Evolutionary conservation across 2,797 vertebrate genomes (phyloP).

Genomic region (Balearica regulorum): DNA sequence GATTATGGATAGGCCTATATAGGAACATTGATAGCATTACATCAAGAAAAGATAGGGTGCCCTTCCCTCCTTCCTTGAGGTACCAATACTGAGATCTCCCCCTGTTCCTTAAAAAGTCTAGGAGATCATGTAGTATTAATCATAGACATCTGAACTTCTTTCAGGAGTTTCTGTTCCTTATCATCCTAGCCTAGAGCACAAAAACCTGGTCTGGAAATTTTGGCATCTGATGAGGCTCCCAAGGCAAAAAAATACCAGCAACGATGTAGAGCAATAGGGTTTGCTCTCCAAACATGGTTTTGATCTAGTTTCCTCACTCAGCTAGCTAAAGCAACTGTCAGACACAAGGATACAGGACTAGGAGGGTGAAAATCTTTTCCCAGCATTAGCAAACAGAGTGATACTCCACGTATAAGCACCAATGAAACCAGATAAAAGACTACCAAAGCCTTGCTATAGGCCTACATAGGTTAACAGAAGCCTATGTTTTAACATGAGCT

Average conservation of each 20-base stretch:
- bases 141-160: background rate
- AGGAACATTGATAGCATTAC: background rate
- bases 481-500: background rate
- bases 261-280: background rate
- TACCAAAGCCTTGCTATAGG: background rate
- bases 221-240: background rate
- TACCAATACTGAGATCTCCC: background rate
- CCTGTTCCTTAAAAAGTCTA: background rate
- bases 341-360: background rate
- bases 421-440: background rate
- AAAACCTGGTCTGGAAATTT: background rate
- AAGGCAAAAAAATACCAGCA: background rate
- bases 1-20: background rate
- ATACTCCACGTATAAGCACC: background rate
- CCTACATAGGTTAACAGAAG: background rate
- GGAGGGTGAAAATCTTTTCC: background rate
- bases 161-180: background rate
- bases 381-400: background rate
- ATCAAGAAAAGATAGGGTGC: background rate
- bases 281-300: background rate
- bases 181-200: background rate
- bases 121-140: background rate
- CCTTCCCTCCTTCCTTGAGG: background rate
- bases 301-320: background rate
- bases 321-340: background rate